Evolutionary conservation across 2,888 invertebrate genomes (phyloP).

Genomic region (Tetanocera ferruginea): DNA sequence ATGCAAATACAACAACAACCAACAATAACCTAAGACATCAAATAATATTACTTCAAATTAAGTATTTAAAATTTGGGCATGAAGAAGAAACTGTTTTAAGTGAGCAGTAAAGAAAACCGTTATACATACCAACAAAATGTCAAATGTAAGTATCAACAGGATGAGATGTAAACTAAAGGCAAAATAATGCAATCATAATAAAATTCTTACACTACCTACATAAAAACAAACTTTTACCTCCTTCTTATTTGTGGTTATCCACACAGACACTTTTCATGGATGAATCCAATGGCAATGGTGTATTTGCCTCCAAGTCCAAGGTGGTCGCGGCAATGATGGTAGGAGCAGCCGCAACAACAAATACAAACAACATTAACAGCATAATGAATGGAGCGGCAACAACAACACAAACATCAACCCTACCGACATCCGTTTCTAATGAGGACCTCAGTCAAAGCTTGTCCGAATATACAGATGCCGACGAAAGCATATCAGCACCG

Average conservation of each 20-base stretch:
- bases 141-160: constrained; percentile 57
- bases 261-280: constrained; percentile 66
- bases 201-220: constrained; percentile 20
- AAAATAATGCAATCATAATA: constrained; percentile 16
- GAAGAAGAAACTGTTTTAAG: background rate
- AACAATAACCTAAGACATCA: constrained; percentile 24
- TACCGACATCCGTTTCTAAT: constrained; percentile 70
- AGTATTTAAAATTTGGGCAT: background rate
- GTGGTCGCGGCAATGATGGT: constrained; percentile 41
- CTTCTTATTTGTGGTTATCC: background rate
- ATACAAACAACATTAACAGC: constrained; percentile 48
- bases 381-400: constrained; percentile 52
- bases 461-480: constrained; percentile 78
- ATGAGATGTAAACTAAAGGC: background rate
- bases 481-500: constrained; percentile 81
- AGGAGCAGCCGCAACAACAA: constrained; percentile 43
- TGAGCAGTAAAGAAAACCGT: background rate
- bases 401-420: constrained; percentile 47
- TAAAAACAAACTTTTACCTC: constrained; percentile 5
- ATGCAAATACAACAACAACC: constrained; percentile 41
- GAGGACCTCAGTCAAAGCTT: constrained; percentile 75
- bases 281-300: constrained; percentile 69
- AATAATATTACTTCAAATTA: constrained; percentile 16
- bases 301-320: constrained; percentile 58
- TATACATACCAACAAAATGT: constrained; percentile 53